Base-by-base conservation (phyloP, 1,140 invertebrate genomes). In the Limonius californicus region DNA sequence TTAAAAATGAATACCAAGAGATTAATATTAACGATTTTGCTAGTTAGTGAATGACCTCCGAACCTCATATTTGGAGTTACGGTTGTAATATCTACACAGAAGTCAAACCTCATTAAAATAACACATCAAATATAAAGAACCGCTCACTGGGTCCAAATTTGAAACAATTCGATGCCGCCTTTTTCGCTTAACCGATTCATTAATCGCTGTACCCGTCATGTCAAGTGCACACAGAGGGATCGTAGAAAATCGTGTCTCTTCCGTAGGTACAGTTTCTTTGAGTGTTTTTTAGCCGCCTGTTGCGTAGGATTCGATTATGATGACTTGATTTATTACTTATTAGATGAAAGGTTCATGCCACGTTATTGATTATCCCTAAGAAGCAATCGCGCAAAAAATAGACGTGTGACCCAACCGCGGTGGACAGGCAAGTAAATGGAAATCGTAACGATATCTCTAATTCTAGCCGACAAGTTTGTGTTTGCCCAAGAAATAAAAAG, bases 311-410 rank as follows among this genome's bases (percentile, higher is more conserved):
- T 50, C n/a, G 8, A 12, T 12, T 12, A 39, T 14, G 45, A 50
- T 50, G 7, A 18, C 16, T 50, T 50, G 20, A 19, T 50, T 50
- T 50, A 50, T 50, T 21, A 50, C 45, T 50, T 50, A 19, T 50
- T 21, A 50, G 45, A 39, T 39, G 35, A 39, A 39, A 39, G 35
- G 35, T 39, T 39, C n/a, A 14, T 6, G n/a, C n/a, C 11, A 14
- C 35, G n/a, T 39, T 39, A 39, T 39, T 39, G 35, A 39, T 39
- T 39, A 39, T 12, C 35, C 35, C 9, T 4, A 39, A 12, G 35
- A 12, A 12, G 35, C 35, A 39, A 39, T 14, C 8, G 35, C 11
- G n/a, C n/a, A 39, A 14, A 39, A 39, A 39, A 27, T 27, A 27
- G 23, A 27, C 23, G 23, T 27, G 9, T 27, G 23, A 4, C 9